Evolutionary conservation across 2,113 vertebrate species (phyloP), one percentile per base, ranked within the genome.

Genomic region (Todiramphus saurophagus): DNA sequence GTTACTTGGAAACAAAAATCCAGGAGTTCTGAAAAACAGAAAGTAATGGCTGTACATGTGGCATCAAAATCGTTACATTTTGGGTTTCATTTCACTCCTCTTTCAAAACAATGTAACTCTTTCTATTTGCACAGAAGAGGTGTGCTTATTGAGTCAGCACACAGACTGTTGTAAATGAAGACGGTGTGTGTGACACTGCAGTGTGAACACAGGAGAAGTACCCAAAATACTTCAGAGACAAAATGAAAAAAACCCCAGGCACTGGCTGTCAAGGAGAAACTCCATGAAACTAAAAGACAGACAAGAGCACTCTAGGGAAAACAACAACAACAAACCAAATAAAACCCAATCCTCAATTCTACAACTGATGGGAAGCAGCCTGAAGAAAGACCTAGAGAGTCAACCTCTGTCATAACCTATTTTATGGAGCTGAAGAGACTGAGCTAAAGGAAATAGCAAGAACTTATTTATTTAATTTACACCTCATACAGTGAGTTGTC

Each of bases 11-110:
- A 94, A 53, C 0, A 1, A 68, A 83, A 87, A 60, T 25, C 8
- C n/a, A 60, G 23, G 25, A 59, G 56, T 67, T 56, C 12, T 67
- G 39, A 84, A 59, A 58, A 83, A 12, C 6, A 16, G 39, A 59
- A 70, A 63, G 33, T n/a, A 85, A 67, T 59, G 1, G 1, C n/a
- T 0, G 3, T 43, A 33, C 0, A 25, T 50, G 21, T 70, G 31
- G 13, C n/a, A 72, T 16, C 13, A 74, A 75, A 74, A 72, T 25
- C 4, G 37, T 16, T 35, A 82, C 59, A 31, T 72, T 43, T 55
- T 16, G 28, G 59, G 31, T 27, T 87, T 51, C 16, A 15, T 58
- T 89, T 75, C 58, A 41, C 46, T 23, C 20, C 30, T 46, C 68
- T 56, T 30, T 59, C n/a, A 76, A 94, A 64, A 37, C 19, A 50